A percentile compares a stretch with the other conserved stretches of the same genome.
Evolutionary conservation across 2,888 invertebrate genomes (phyloP).

Genomic region (Drosophila fulvimacula): DNA sequence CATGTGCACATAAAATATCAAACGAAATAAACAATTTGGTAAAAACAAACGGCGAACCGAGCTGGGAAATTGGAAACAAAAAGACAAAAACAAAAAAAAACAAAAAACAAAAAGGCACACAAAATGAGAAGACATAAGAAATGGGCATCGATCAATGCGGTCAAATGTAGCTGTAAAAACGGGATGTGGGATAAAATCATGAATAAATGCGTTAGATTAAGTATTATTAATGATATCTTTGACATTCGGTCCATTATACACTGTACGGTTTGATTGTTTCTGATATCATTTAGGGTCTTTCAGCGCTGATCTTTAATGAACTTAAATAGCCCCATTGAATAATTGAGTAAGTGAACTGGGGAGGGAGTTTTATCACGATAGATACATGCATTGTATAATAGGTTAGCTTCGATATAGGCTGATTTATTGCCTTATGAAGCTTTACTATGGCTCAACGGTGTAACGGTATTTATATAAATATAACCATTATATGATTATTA

Average conservation of each 20-base stretch:
- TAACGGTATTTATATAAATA: background rate
- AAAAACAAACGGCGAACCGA: conserved; percentile 47
- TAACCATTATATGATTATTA: background rate
- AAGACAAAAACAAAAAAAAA: conserved; percentile 7
- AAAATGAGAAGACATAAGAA: conserved; percentile 10
- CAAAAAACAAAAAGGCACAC: conserved; percentile 18
- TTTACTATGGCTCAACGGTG: background rate
- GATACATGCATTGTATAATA: background rate
- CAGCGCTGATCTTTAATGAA: conserved; percentile 24
- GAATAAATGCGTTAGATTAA: conserved; percentile 50
- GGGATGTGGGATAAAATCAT: conserved; percentile 55
- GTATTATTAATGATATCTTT: conserved; percentile 54
- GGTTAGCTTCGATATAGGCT: background rate
- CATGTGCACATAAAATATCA: conserved; percentile 47
- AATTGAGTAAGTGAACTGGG: conserved; percentile 8
- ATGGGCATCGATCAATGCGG: conserved; percentile 40
- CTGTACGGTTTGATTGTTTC: conserved; percentile 10
- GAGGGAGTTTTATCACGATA: background rate
- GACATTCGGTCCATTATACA: conserved; percentile 35
- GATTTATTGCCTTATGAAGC: background rate
- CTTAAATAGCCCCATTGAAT: conserved; percentile 9
- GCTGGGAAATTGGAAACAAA: conserved; percentile 46
- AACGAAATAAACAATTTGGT: conserved; percentile 54
- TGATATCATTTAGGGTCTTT: conserved; percentile 21
- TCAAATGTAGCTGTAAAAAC: conserved; percentile 56